phyloP scores from a whole-genome alignment of 2,888 invertebrate species.

The Eremobia ochroleuca region DNA sequence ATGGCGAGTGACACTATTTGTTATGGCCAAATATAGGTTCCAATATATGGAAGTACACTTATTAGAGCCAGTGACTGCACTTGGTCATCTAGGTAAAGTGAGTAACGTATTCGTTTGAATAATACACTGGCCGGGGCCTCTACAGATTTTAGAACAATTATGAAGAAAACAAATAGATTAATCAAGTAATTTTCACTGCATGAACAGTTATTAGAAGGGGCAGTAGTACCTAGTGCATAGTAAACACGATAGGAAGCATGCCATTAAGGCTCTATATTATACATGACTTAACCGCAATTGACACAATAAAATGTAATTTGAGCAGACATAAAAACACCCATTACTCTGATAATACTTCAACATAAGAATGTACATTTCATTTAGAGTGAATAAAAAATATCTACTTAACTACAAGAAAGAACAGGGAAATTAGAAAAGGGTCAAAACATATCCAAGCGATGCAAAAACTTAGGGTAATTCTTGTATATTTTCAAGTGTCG shows the following conservation, averaged over 20 bases:
- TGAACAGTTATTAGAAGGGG: not conserved
- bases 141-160: conserved; percentile 3
- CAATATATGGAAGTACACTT: conserved; percentile 66
- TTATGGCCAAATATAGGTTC: conserved; percentile 46
- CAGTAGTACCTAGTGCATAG: not conserved
- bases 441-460: not conserved
- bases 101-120: conserved; percentile 15
- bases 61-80: conserved; percentile 16
- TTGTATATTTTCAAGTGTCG: not conserved
- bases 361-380: conserved; percentile 47
- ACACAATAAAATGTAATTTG: conserved; percentile 62
- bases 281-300: conserved; percentile 64
- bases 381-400: conserved; percentile 20
- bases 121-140: not conserved
- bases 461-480: not conserved
- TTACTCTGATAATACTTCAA: conserved; percentile 46
- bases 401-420: conserved; percentile 4
- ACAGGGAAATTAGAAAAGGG: conserved; percentile 24
- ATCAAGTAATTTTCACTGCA: not conserved
- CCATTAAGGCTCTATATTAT: conserved; percentile 39
- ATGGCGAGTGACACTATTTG: conserved; percentile 60
- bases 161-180: not conserved
- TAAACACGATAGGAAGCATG: conserved; percentile 24
- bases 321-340: conserved; percentile 50
- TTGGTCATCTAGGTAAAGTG: conserved; percentile 2